These are phyloP conservation scores for Paraplagusia blochii DNA, from an alignment of 2,113 vertebrate species.

Conservation along the genomic window DNA sequence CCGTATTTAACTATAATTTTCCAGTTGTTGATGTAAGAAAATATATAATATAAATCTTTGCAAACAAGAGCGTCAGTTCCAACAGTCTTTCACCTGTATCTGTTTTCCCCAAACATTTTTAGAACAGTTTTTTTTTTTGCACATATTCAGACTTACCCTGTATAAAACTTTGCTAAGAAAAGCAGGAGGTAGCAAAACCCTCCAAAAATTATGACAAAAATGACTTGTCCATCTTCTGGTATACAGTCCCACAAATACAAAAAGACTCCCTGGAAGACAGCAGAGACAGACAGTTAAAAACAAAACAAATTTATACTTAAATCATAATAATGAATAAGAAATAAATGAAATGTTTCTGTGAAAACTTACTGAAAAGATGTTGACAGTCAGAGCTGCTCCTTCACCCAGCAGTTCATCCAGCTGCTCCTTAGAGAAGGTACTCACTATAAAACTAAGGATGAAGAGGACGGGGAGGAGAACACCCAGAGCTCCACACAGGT, in stretches of 20 bases:
- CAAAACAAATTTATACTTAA: not conserved
- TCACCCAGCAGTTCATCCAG: constrained; percentile 69
- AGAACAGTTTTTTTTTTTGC: not conserved
- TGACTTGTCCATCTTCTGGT: constrained; percentile 77
- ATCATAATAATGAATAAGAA: not conserved
- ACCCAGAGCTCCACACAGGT: constrained; percentile 68
- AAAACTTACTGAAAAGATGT: constrained; percentile 51
- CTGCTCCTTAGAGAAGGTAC: constrained; percentile 63
- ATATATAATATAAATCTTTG: too few relatives aligned
- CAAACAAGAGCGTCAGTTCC: too few relatives aligned
- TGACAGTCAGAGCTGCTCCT: constrained; percentile 47
- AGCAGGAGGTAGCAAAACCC: constrained; percentile 72
- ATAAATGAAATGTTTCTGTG: too few relatives aligned
- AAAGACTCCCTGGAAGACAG: constrained; percentile 62
- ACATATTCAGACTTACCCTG: constrained; percentile 58
- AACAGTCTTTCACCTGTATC: too few relatives aligned
- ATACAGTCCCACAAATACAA: constrained; percentile 77
- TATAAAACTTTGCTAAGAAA: constrained; percentile 72
- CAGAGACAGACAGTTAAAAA: constrained; percentile 2
- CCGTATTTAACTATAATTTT: too few relatives aligned
- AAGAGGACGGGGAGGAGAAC: constrained; percentile 70
- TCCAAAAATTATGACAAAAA: constrained; percentile 67
- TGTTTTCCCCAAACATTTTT: too few relatives aligned
- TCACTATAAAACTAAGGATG: constrained; percentile 73
- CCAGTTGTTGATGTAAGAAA: too few relatives aligned